Conservation (phyloP, 1,140 invertebrate species). For the Sweltsa coloradensis region DNA sequence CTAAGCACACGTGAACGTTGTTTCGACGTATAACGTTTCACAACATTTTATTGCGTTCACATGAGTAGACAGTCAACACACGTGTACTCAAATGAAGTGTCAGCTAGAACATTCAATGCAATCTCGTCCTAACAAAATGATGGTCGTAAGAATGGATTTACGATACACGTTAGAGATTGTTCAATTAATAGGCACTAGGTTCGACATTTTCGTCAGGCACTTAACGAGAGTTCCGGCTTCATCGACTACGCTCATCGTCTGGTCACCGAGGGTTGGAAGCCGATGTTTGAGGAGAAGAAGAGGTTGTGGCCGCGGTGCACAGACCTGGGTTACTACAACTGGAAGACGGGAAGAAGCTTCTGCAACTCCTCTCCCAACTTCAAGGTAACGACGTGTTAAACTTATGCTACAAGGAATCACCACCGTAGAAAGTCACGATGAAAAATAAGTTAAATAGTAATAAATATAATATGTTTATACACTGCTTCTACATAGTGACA, state of each 20-base stretch:
- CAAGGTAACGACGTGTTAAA: conserved; percentile 22
- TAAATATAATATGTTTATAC: neutral
- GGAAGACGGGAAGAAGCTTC: conserved; percentile 46
- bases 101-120: too few species aligned
- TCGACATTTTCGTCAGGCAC: conserved; percentile 54
- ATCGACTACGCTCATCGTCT: conserved; percentile 63
- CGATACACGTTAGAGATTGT: too few species aligned
- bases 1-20: too few species aligned
- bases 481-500: neutral
- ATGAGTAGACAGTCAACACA: too few species aligned
- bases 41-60: too few species aligned
- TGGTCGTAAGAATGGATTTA: too few species aligned
- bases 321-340: conserved; percentile 64
- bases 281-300: conserved; percentile 51
- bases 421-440: neutral
- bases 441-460: neutral
- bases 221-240: conserved; percentile 60
- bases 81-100: too few species aligned
- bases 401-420: too few species aligned
- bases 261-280: conserved; percentile 52
- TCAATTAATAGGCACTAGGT: too few species aligned
- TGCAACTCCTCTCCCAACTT: conserved; percentile 58
- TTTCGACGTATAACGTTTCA: too few species aligned
- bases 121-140: too few species aligned
- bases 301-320: conserved; percentile 43